Evolutionary conservation across 1,140 invertebrate species (phyloP).

Genomic region (Palaemon carinicauda): DNA sequence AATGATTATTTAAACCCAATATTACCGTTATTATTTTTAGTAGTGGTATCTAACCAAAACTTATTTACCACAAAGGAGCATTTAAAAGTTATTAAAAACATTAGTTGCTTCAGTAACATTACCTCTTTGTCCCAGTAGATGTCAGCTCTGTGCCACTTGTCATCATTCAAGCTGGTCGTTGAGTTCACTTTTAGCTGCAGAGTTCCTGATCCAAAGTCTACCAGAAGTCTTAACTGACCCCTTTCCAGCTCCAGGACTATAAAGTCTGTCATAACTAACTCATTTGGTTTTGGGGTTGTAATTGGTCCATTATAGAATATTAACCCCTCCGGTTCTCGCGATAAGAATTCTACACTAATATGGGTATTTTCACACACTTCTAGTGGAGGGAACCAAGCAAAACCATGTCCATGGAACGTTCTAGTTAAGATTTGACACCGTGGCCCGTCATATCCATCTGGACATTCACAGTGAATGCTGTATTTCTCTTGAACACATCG

Average conservation of each 20-base stretch:
- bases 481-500: slow-evolving; percentile 82
- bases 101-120: slow-evolving; percentile 59
- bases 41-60: no score
- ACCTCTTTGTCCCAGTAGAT: slow-evolving; percentile 93
- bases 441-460: slow-evolving; percentile 89
- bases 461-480: slow-evolving; percentile 81
- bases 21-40: no score
- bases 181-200: slow-evolving; percentile 88
- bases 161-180: slow-evolving; percentile 84
- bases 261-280: slow-evolving; percentile 88
- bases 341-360: slow-evolving; percentile 94
- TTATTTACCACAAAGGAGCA: no score
- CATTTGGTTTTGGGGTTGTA: slow-evolving; percentile 88
- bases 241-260: slow-evolving; percentile 91
- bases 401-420: slow-evolving; percentile 90
- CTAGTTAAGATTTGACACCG: slow-evolving; percentile 94
- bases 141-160: slow-evolving; percentile 95
- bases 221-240: slow-evolving; percentile 86
- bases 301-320: slow-evolving; percentile 97
- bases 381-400: slow-evolving; percentile 94
- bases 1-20: no score
- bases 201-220: slow-evolving; percentile 95
- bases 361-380: slow-evolving; percentile 96
- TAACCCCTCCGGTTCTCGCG: slow-evolving; percentile 87
- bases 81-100: no score